Evolutionary conservation across 2,888 invertebrate genomes (phyloP).

Genomic region (Drosophila kambysellisi): DNA sequence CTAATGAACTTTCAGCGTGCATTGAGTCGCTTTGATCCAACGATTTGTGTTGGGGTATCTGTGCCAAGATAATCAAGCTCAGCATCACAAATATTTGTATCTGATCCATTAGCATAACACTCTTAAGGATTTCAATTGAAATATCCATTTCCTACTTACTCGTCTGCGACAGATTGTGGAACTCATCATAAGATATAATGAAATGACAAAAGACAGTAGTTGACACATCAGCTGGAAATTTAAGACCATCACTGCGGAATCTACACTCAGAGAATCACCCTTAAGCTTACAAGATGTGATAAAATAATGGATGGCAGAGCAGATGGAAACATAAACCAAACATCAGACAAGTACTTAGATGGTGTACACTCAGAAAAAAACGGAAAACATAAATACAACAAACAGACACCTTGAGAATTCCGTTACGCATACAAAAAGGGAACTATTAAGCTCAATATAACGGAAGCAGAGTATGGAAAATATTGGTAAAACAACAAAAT

Average conservation of each 20-base stretch:
- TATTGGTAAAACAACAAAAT: slow-evolving; percentile 39
- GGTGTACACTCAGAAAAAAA: neutral
- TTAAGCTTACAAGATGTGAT: neutral
- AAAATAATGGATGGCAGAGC: neutral
- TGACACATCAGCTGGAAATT: neutral
- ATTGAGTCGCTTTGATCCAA: slow-evolving; percentile 59
- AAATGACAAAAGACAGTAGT: neutral
- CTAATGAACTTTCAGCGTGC: slow-evolving; percentile 76
- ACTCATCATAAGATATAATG: neutral
- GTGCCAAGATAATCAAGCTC: slow-evolving; percentile 25
- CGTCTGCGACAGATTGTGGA: neutral
- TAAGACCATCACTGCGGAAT: neutral
- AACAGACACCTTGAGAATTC: slow-evolving; percentile 24
- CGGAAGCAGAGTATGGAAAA: neutral
- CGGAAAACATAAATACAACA: slow-evolving; percentile 10
- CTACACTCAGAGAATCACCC: neutral
- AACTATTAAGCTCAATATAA: slow-evolving; percentile 26
- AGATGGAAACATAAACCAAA: neutral
- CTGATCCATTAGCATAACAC: slow-evolving; percentile 21
- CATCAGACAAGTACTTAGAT: slow-evolving; percentile 1
- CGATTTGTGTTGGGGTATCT: slow-evolving; percentile 32
- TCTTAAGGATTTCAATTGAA: slow-evolving; percentile 19
- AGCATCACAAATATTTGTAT: slow-evolving; percentile 13
- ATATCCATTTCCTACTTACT: slow-evolving; percentile 11
- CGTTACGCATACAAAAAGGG: neutral